Evolutionary conservation across 2,888 invertebrate genomes (phyloP).

Genomic region (Teinopalpus imperialis): DNA sequence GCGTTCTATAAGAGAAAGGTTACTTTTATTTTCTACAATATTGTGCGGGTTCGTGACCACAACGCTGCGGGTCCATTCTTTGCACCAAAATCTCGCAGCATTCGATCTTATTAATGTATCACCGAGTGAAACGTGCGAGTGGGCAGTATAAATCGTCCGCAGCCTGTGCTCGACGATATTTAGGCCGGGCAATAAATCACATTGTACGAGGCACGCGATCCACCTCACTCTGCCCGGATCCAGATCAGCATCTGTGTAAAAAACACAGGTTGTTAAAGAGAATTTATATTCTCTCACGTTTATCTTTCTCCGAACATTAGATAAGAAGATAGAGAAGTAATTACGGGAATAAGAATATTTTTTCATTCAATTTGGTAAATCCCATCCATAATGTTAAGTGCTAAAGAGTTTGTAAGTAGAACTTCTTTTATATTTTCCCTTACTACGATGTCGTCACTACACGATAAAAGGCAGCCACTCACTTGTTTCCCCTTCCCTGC

Average conservation of each 20-base stretch:
- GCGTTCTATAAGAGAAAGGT: too few relatives aligned
- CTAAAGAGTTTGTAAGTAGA: too few relatives aligned
- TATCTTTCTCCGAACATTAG: too few relatives aligned
- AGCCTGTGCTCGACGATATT: constrained; percentile 14
- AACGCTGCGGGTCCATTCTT: constrained; percentile 1
- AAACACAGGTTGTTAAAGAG: constrained; percentile 2
- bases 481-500: too few relatives aligned
- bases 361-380: too few relatives aligned
- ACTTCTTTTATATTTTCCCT: too few relatives aligned
- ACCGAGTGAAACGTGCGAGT: constrained; percentile 29
- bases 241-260: not conserved
- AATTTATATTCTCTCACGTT: not conserved
- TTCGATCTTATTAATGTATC: constrained; percentile 22
- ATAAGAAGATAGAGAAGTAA: too few relatives aligned
- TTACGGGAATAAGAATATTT: too few relatives aligned
- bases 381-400: too few relatives aligned
- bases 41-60: constrained; percentile 8
- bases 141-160: constrained; percentile 35
- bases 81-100: constrained; percentile 2
- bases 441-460: too few relatives aligned
- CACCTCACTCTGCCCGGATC: constrained; percentile 3
- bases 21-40: too few relatives aligned
- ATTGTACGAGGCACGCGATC: constrained; percentile 17
- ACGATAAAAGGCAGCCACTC: too few relatives aligned
- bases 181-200: constrained; percentile 20